Base-by-base conservation (phyloP, 2,113 vertebrate genomes). In the Pagrus major region DNA sequence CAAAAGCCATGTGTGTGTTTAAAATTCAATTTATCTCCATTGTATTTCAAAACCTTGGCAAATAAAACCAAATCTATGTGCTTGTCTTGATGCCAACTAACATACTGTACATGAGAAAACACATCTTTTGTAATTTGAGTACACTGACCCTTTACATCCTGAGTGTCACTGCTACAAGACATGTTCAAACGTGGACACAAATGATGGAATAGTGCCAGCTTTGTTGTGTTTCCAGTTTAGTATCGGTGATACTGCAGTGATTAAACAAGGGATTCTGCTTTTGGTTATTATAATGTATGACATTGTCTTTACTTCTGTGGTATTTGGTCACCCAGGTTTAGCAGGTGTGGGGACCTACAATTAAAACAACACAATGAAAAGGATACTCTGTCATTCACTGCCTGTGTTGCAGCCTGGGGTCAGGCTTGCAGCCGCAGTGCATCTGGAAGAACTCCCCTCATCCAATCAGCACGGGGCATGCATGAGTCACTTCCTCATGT, bases 401-500 rank as follows among this genome's bases (percentile, higher is more conserved):
- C 56, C 31, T 49, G 59, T 47, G 9, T 9, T 52, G 23, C 41
- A 59, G 69, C 1, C 6, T 84, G 60, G 71, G 61, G 56, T 71
- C 54, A 31, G 55, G 35, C 39, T 11, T 47, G 60, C 51, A 69
- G 42, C 39, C 11, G 58, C 63, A 73, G 44, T 60, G 39, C 25
- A 35, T 39, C 20, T 71, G 41, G 33, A 81, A 25, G 69, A 81
- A 61, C 46, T 44, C 69, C 69, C 52, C 65, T 83, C 66, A 74
- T 9, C 91, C 91, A 93, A 93, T 91, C 84, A 91, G 82, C 59
- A 71, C 46, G 15, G 27, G 11, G 70, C 61, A 70, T 27, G 23
- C 25, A 31, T 41, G 58, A 78, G 49, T 80, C 86, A 86, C 90
- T 91, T 90, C 93, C 91, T 72, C 8, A 6, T 83, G 39, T 78